Percentiles rank a stretch among this genome's conserved stretches.
Evolutionary conservation across 35 echinoderm and acorn worm genomes (phyloP).

Genomic region (Heliocidaris tuberculata): DNA sequence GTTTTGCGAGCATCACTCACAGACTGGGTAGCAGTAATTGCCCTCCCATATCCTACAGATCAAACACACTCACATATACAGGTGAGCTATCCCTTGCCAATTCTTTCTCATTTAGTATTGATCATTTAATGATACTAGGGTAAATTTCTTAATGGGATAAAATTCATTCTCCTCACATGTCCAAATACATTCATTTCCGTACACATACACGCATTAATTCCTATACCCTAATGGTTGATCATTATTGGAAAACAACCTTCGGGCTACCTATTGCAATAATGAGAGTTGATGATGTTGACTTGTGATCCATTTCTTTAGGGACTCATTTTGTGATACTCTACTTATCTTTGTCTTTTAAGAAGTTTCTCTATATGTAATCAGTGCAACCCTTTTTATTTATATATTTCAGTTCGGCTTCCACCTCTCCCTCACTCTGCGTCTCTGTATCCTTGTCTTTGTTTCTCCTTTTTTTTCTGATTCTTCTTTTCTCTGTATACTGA

Average conservation of each 20-base stretch:
- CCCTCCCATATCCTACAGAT: neutral
- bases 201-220: neutral
- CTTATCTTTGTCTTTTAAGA: neutral
- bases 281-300: neutral
- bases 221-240: neutral
- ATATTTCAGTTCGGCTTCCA: too few species aligned
- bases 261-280: neutral
- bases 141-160: neutral
- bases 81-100: neutral
- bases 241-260: neutral
- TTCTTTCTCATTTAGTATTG: neutral
- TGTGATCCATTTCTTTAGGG: neutral
- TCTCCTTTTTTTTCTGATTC: too few species aligned
- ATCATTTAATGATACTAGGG: neutral
- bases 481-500: too few species aligned
- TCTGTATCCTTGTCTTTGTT: too few species aligned
- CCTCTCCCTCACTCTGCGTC: too few species aligned
- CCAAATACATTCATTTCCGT: neutral
- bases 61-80: neutral
- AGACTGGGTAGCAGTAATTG: neutral
- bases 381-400: neutral
- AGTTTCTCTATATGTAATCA: neutral
- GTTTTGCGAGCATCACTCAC: neutral
- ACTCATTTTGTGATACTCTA: neutral
- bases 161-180: neutral